Percentiles rank a stretch among this genome's conserved stretches.
phyloP scores from a whole-genome alignment of 1,140 invertebrate species.

The Heliconius hewitsoni region DNA sequence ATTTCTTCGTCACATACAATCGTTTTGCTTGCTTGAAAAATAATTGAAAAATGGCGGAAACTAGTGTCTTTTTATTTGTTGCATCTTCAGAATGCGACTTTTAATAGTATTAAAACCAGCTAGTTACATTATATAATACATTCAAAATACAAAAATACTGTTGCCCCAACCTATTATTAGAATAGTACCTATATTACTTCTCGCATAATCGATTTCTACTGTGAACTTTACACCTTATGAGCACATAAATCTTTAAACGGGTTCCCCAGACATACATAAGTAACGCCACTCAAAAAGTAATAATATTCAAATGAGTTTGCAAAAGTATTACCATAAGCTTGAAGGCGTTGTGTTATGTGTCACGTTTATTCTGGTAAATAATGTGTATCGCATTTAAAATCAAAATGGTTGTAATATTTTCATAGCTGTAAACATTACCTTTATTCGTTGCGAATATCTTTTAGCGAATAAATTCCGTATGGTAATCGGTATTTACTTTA shows the following conservation, averaged over 20 bases:
- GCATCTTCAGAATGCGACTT: too few relatives aligned
- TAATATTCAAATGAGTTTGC: constrained; percentile 25
- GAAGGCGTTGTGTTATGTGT: constrained; percentile 11
- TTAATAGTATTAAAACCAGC: too few relatives aligned
- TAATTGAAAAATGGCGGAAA: too few relatives aligned
- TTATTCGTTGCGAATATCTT: constrained; percentile 1
- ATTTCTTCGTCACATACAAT: too few relatives aligned
- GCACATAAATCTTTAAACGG: constrained; percentile 26
- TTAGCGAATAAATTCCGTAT: background rate
- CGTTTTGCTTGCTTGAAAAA: too few relatives aligned
- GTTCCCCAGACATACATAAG: constrained; percentile 6
- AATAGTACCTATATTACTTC: background rate
- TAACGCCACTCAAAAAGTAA: constrained; percentile 23
- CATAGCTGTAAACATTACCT: constrained; percentile 14
- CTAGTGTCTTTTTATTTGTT: too few relatives aligned
- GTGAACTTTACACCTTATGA: constrained; percentile 17
- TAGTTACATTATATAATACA: too few relatives aligned
- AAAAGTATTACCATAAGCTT: constrained; percentile 25
- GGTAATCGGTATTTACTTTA: constrained; percentile 2
- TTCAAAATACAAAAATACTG: too few relatives aligned
- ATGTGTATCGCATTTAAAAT: constrained; percentile 21
- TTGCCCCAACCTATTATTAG: background rate
- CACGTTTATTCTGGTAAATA: constrained; percentile 15
- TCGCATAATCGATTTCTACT: background rate
- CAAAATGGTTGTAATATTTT: constrained; percentile 10